Base-by-base conservation (phyloP, 2,113 vertebrate genomes). In the Centrocercus urophasianus region DNA sequence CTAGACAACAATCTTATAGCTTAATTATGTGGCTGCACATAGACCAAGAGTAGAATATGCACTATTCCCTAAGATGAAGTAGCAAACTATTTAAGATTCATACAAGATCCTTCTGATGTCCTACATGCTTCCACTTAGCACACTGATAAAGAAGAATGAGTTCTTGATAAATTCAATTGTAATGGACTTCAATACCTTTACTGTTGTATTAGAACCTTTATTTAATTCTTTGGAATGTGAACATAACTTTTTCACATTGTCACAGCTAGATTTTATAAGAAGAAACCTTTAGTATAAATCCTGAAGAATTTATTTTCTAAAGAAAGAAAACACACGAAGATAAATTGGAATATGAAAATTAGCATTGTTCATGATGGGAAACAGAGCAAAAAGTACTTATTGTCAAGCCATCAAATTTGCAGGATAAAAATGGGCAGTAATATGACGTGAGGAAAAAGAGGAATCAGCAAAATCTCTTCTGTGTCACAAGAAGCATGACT, bases 381-480 rank as follows among this genome's bases (percentile, higher is more conserved):
- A 83, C 57, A n/a, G n/a, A n/a, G n/a, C n/a, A n/a, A n/a, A 92
- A 92, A 64, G 17, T 40, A 63, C 15, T 61, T 56, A 22, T 73
- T 74, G 43, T 73, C 38, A 73, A 72, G 45, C 45, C 50, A 74
- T 45, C 47, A 34, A 69, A 65, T 82, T 80, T 89, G 69, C 32
- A 92, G 71, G 32, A 15, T 84, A 80, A 83, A 89, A 76, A 52
- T 8, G 24, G 45, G 42, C 9, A 90, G 32, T 25, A 95, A 77
- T 70, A 64, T 64, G 74, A 76, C 13, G 72, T 65, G 11, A 91
- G n/a, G 38, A 82, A 93, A 93, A 93, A 95, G 36, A 59, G 66
- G 56, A 93, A 73, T 84, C 47, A 4, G 27, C 24, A 67, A 94
- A 96, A 47, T 54, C 50, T 88, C 22, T 71, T 52, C 64, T 18